Evolutionary conservation across 2,113 vertebrate species (phyloP).

Genomic region (Silurus glanis): DNA sequence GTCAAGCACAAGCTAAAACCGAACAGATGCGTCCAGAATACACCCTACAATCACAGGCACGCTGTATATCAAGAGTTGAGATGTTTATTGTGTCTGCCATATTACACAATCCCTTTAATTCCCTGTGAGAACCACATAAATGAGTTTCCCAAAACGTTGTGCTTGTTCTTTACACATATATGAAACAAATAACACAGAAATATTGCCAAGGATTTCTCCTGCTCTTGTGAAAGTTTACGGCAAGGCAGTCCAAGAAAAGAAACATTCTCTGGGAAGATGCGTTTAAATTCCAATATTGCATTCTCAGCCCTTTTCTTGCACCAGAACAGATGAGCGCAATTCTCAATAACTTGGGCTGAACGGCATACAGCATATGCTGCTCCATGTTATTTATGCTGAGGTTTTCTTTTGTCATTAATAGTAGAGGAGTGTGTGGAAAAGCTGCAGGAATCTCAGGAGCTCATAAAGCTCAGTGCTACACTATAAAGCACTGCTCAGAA

Average conservation of each 20-base stretch:
- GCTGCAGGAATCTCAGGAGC: constrained; percentile 41
- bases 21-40: constrained; percentile 13
- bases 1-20: constrained; percentile 25
- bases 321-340: constrained; percentile 47
- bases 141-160: constrained; percentile 23
- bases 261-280: not conserved
- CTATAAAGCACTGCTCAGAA: constrained; percentile 1
- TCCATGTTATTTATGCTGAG: constrained; percentile 39
- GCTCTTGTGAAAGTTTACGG: constrained; percentile 42
- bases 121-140: constrained; percentile 12
- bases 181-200: constrained; percentile 41
- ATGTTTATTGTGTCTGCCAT: constrained; percentile 40
- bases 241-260: constrained; percentile 37
- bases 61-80: constrained; percentile 14
- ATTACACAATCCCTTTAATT: constrained; percentile 28
- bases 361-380: constrained; percentile 23
- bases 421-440: constrained; percentile 32
- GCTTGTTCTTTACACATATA: constrained; percentile 9
- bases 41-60: not conserved
- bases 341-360: constrained; percentile 39
- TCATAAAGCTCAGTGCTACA: constrained; percentile 30
- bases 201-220: constrained; percentile 27
- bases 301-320: constrained; percentile 31
- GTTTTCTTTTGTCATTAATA: constrained; percentile 49
- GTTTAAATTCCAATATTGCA: constrained; percentile 31